Conservation (phyloP, 2,797 vertebrate species). For the Xenops minutus region DNA sequence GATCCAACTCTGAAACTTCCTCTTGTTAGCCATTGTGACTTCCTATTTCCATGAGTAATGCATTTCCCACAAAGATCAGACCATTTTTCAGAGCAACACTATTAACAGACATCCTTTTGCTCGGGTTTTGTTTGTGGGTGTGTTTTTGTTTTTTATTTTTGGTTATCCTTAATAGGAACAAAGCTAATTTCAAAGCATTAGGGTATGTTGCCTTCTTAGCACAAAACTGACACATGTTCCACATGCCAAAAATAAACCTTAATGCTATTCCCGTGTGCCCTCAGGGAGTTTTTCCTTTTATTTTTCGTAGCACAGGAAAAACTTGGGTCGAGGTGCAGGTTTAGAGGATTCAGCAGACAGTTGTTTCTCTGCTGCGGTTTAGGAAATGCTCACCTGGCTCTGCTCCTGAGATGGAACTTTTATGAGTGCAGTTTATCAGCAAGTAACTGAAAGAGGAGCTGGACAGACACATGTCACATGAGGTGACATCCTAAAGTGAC, state of each 20-base stretch:
- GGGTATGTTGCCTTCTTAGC: background rate
- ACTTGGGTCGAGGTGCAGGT: background rate
- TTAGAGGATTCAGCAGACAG: background rate
- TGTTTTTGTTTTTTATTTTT: background rate
- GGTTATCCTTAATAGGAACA: background rate
- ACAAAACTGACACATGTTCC: background rate
- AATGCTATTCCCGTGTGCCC: background rate
- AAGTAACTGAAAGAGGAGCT: background rate
- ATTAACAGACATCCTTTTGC: slow-evolving; percentile 21
- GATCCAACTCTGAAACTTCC: background rate
- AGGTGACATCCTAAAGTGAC: background rate
- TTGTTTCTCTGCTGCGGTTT: background rate
- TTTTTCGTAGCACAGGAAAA: background rate
- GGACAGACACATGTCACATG: background rate
- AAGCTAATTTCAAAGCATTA: slow-evolving; percentile 25
- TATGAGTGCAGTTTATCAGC: background rate
- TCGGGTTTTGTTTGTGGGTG: background rate
- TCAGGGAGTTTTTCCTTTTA: background rate
- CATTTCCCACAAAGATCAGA: background rate
- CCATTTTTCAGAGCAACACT: background rate
- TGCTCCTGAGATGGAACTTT: background rate
- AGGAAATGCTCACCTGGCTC: background rate
- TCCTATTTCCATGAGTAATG: slow-evolving; percentile 1
- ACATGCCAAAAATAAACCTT: background rate
- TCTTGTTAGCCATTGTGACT: slow-evolving; percentile 7